Evolutionary conservation across 2,888 invertebrate species (phyloP).

Genomic region (Alsophila aescularia): DNA sequence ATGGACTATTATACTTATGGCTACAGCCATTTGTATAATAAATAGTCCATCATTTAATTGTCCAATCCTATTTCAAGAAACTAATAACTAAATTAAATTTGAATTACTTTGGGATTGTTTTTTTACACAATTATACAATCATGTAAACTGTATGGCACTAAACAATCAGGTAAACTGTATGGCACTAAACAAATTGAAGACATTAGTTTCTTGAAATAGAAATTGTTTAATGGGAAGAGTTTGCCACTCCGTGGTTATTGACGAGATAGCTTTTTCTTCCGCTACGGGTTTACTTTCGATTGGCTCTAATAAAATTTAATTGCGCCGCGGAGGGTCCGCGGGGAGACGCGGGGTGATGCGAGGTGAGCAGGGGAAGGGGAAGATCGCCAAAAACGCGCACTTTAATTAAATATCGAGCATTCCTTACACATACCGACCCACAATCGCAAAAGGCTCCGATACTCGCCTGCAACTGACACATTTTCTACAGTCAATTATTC

Average conservation of each 20-base stretch:
- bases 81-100: no score
- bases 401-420: conserved; percentile 60
- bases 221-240: not conserved
- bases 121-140: no score
- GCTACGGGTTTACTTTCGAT: conserved; percentile 40
- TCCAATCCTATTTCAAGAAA: no score
- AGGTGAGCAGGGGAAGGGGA: not conserved
- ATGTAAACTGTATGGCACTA: no score
- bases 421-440: conserved; percentile 35
- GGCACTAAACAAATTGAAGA: no score
- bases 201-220: not conserved
- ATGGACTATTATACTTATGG: no score
- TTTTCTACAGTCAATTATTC: not conserved
- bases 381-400: conserved; percentile 38
- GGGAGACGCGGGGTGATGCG: not conserved
- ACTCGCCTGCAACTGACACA: no score
- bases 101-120: no score
- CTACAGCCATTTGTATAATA: no score
- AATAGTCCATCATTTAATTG: no score
- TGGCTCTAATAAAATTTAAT: conserved; percentile 47
- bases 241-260: conserved; percentile 3
- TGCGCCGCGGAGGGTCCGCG: conserved; percentile 8
- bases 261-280: conserved; percentile 36
- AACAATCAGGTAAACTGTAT: no score
- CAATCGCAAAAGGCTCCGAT: not conserved